phyloP scores from a whole-genome alignment of 2,888 invertebrate genomes.

The Tachina lurida region DNA sequence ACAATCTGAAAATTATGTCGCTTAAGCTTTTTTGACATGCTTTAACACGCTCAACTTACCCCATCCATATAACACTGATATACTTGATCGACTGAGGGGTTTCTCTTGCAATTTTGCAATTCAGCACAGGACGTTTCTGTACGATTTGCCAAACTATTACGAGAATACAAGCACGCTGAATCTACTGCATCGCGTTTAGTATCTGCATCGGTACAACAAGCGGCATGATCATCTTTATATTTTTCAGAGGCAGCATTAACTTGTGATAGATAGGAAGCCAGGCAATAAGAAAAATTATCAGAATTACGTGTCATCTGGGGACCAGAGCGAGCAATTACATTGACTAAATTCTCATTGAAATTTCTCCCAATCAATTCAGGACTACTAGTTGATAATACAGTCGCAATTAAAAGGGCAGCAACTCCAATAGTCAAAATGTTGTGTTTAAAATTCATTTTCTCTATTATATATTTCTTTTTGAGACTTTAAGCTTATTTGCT shows the following conservation, averaged over 20 bases:
- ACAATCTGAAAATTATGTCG: too few relatives aligned
- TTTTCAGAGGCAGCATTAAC: neutral
- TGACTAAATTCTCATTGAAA: neutral
- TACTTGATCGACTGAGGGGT: neutral
- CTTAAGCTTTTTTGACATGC: too few relatives aligned
- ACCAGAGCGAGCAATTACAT: constrained; percentile 26
- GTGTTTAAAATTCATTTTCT: constrained; percentile 2
- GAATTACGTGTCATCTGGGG: neutral
- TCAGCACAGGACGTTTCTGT: neutral
- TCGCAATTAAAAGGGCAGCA: neutral
- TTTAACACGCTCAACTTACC: constrained; percentile 21
- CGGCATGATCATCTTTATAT: neutral
- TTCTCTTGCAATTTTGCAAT: neutral
- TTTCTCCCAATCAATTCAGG: neutral
- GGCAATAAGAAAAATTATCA: neutral
- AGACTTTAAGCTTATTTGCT: neutral
- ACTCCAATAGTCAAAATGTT: neutral
- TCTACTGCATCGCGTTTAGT: neutral
- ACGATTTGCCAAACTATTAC: constrained; percentile 7
- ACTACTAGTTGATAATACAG: neutral
- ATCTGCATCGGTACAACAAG: neutral
- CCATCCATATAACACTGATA: constrained; percentile 9
- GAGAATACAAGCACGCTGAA: neutral
- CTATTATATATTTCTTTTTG: neutral
- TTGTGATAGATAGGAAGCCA: neutral